Base-by-base conservation (phyloP, 2,113 vertebrate genomes). In the Oncorhynchus clarkii region DNA sequence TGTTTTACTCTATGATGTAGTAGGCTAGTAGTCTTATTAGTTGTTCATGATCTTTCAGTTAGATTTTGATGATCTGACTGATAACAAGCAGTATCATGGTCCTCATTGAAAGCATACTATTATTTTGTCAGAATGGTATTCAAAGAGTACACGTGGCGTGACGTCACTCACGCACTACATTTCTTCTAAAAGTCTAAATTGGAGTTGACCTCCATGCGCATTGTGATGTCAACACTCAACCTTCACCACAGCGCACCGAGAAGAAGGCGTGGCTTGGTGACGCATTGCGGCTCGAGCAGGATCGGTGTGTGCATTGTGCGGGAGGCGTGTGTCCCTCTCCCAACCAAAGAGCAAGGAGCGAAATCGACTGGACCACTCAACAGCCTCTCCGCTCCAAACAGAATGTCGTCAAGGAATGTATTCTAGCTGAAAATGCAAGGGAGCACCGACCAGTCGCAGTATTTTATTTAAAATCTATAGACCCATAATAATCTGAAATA, bases 211-310 rank as follows among this genome's bases (percentile, higher is more conserved):
- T 68, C 31, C 24, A 66, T 34, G 71, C 49, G 54, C 24, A 13
- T 26, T 24, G 29, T 81, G 84, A 91, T 85, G 88, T 91, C 81
- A 88, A 16, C 74, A 3, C 59, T 74, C 72, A 64, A 64, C 16
- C 62, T 64, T 77, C 27, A 12, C 31, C 1, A 54, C 6, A 16
- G 20, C 9, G 45, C 27, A 7, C 24, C n/a, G 48, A 0, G 26
- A 27, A 81, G 76, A 79, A 85, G 93, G 91, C 89, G 91, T 88
- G 89, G 87, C 78, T 89, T 86, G 85, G 81, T 91, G 91, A 92
- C 91, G 94, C 93, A 94, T 89, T 94, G 93, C 93, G 93, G 90
- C 12, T 54, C 51, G 51, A 18, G 49, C 49, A 18, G 51, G 51
- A 18, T 54, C 3, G 14, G 12, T 54, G 49, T 4, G 51, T 18